Conservation (phyloP, 1,140 invertebrate genomes). For the Camponotus vicinus region DNA sequence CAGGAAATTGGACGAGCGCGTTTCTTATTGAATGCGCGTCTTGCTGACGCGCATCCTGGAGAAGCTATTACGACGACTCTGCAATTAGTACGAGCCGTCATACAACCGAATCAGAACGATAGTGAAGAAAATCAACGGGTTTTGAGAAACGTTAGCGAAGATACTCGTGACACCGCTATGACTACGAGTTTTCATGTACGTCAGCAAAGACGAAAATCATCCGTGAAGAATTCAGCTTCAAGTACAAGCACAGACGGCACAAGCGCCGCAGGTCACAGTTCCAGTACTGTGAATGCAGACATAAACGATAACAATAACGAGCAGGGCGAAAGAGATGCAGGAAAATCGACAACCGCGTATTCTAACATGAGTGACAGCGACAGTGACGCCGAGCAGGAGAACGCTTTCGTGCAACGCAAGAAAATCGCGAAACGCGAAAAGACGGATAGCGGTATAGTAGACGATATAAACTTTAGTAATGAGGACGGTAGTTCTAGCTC, state of each 20-base stretch:
- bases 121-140: slow-evolving; percentile 8
- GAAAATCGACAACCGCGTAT: slow-evolving; percentile 32
- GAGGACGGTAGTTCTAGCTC: slow-evolving; percentile 70
- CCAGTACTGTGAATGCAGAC: neutral
- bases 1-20: slow-evolving; percentile 73
- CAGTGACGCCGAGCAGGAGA: slow-evolving; percentile 67
- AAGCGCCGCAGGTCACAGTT: slow-evolving; percentile 2
- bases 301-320: slow-evolving; percentile 33
- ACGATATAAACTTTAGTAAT: slow-evolving; percentile 67
- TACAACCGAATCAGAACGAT: slow-evolving; percentile 61
- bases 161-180: neutral
- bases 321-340: neutral
- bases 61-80: slow-evolving; percentile 66
- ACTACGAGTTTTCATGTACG: slow-evolving; percentile 1
- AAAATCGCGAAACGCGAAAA: slow-evolving; percentile 86
- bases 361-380: slow-evolving; percentile 71
- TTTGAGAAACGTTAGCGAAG: neutral
- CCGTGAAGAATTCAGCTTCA: neutral
- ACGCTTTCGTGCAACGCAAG: slow-evolving; percentile 67
- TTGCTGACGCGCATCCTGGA: slow-evolving; percentile 63
- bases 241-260: neutral
- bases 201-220: slow-evolving; percentile 18
- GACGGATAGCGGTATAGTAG: slow-evolving; percentile 76
- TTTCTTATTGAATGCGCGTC: slow-evolving; percentile 33
- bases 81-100: slow-evolving; percentile 67